These are phyloP conservation scores for Acromyrmex charruanus DNA, from an alignment of 1,140 invertebrate species.

Conservation along the genomic window DNA sequence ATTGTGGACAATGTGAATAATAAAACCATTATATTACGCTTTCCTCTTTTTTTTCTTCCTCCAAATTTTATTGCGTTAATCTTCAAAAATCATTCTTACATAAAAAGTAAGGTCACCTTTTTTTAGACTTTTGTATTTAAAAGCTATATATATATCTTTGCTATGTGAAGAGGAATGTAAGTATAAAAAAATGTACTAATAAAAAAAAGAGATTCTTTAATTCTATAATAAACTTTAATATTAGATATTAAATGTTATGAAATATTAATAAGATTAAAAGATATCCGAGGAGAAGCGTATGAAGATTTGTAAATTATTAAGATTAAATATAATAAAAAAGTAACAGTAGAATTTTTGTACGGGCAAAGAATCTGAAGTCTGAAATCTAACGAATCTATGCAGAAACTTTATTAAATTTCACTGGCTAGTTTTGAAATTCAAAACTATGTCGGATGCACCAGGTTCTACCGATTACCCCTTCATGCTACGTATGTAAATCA, in stretches of 20 bases:
- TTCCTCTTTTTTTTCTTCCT: not conserved
- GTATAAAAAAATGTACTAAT: not conserved
- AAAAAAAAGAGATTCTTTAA: not conserved
- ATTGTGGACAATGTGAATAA: not conserved
- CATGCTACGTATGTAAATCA: conserved; percentile 41
- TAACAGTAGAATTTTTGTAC: not conserved
- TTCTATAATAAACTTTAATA: conserved; percentile 5
- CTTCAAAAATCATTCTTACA: not conserved
- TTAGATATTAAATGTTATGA: not conserved
- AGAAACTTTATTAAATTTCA: conserved; percentile 22
- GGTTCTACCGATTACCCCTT: conserved; percentile 34
- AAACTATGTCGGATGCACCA: conserved; percentile 2
- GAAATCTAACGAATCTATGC: not conserved
- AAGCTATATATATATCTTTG: not conserved
- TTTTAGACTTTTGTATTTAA: not conserved
- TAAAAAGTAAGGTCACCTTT: not conserved
- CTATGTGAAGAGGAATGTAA: not conserved
- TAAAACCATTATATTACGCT: not conserved
- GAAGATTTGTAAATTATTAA: not conserved
- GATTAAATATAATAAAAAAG: not conserved
- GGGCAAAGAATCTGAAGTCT: not conserved
- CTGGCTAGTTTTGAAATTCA: conserved; percentile 26
- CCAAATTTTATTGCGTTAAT: not conserved
- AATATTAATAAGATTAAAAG: not conserved
- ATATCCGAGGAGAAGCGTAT: not conserved